Conservation (phyloP, 2,113 vertebrate genomes). For the Channa argus region DNA sequence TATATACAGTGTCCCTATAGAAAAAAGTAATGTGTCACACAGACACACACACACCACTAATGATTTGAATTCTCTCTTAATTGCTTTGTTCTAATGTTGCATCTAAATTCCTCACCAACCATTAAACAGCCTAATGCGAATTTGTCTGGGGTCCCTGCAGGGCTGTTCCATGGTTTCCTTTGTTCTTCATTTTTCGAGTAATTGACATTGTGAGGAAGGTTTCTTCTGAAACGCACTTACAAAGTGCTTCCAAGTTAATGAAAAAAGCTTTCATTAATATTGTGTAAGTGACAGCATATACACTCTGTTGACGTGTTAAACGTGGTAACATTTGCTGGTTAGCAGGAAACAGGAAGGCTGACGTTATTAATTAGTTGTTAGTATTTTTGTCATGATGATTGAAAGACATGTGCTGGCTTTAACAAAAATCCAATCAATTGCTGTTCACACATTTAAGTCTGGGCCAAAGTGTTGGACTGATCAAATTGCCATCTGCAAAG, state of each 20-base stretch:
- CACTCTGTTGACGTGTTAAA: too few species aligned
- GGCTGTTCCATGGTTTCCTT: not conserved
- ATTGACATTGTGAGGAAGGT: not conserved
- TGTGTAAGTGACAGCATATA: not conserved
- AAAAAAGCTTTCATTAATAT: not conserved
- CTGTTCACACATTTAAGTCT: too few species aligned
- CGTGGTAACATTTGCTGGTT: too few species aligned
- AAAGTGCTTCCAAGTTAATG: not conserved
- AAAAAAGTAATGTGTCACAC: too few species aligned
- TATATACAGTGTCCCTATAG: not conserved
- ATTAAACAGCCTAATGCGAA: slow-evolving; percentile 10
- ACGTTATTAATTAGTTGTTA: too few species aligned
- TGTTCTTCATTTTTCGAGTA: not conserved
- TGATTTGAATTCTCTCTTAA: slow-evolving; percentile 1
- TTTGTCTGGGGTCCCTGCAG: slow-evolving; percentile 15
- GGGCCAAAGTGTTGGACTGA: too few species aligned
- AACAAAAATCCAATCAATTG: too few species aligned
- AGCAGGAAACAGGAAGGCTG: too few species aligned
- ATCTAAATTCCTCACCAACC: slow-evolving; percentile 8
- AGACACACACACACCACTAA: too few species aligned
- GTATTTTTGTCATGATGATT: too few species aligned
- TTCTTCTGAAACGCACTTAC: slow-evolving; percentile 8
- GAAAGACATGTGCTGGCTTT: too few species aligned
- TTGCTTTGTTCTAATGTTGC: slow-evolving; percentile 11
- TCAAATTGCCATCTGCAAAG: too few species aligned